These are phyloP conservation scores for Thripadectes ignobilis DNA, from an alignment of 2,797 vertebrate species.

Conservation along the genomic window DNA sequence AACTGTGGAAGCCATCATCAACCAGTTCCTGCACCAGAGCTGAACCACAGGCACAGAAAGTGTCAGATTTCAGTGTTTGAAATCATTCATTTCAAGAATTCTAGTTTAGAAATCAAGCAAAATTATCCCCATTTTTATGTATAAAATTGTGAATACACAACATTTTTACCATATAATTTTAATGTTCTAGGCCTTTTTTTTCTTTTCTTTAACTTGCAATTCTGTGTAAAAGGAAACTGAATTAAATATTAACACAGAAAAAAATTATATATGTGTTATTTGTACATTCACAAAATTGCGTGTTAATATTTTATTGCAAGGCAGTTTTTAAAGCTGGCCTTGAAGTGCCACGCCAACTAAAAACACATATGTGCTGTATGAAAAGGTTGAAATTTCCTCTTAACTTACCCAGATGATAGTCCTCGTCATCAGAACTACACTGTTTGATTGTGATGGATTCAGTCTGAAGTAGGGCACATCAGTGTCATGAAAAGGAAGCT, in stretches of 20 bases:
- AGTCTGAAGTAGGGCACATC: background rate
- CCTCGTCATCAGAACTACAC: background rate
- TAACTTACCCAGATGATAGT: background rate
- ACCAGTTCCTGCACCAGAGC: background rate
- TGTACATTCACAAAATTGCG: background rate
- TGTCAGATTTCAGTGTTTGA: background rate
- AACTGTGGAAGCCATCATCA: background rate
- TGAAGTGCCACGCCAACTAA: background rate
- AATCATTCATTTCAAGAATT: background rate
- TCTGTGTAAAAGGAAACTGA: background rate
- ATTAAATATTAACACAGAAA: background rate
- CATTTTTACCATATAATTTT: background rate
- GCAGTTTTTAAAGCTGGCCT: background rate
- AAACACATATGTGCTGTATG: rapidly evolving
- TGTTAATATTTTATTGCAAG: background rate
- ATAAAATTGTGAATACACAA: background rate
- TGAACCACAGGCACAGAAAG: background rate
- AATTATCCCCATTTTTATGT: background rate
- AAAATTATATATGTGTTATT: background rate
- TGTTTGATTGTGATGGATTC: background rate
- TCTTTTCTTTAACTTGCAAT: background rate
- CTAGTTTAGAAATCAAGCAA: background rate
- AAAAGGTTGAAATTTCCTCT: background rate
- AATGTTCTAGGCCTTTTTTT: background rate
- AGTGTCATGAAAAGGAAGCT: background rate